Evolutionary conservation across 2,888 invertebrate genomes (phyloP).

Genomic region (Anticlea derivata): DNA sequence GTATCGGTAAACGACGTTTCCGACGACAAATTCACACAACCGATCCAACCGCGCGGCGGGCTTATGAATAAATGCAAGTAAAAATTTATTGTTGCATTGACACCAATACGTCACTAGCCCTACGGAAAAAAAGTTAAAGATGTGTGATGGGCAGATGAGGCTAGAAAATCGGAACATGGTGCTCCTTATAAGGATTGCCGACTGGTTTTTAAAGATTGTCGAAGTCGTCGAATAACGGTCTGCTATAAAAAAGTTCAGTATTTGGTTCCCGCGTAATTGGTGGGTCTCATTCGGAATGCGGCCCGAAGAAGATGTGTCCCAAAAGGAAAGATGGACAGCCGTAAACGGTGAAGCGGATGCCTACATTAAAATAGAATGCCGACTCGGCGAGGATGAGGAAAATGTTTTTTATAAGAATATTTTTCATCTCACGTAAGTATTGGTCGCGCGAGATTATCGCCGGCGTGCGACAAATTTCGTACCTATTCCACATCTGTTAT

Average conservation of each 20-base stretch:
- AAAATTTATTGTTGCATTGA: constrained; percentile 78
- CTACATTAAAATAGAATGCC: constrained; percentile 68
- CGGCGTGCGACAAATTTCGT: constrained; percentile 36
- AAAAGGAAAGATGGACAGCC: constrained; percentile 66
- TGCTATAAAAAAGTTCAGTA: constrained; percentile 65
- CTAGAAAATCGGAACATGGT: constrained; percentile 79
- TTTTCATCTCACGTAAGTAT: constrained; percentile 18
- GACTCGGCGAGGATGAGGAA: constrained; percentile 38
- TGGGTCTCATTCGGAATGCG: constrained; percentile 70
- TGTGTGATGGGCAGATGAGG: constrained; percentile 51
- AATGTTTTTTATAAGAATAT: constrained; percentile 27
- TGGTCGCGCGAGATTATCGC: constrained; percentile 23
- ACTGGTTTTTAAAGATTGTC: constrained; percentile 73
- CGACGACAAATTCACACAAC: constrained; percentile 42
- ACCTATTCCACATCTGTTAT: constrained; percentile 32
- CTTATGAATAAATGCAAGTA: constrained; percentile 68
- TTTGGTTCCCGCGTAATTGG: constrained; percentile 69
- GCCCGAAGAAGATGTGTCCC: constrained; percentile 67
- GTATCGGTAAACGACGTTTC: constrained; percentile 61
- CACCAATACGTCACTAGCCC: constrained; percentile 68
- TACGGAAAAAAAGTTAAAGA: constrained; percentile 66
- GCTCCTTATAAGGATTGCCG: constrained; percentile 56
- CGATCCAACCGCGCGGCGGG: constrained; percentile 40
- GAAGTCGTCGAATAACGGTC: constrained; percentile 75
- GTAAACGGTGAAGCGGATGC: constrained; percentile 60